A percentile compares a stretch with the other conserved stretches of the same genome.
Conservation (phyloP, 2,888 invertebrate species). For the Mechanitis mazaeus region DNA sequence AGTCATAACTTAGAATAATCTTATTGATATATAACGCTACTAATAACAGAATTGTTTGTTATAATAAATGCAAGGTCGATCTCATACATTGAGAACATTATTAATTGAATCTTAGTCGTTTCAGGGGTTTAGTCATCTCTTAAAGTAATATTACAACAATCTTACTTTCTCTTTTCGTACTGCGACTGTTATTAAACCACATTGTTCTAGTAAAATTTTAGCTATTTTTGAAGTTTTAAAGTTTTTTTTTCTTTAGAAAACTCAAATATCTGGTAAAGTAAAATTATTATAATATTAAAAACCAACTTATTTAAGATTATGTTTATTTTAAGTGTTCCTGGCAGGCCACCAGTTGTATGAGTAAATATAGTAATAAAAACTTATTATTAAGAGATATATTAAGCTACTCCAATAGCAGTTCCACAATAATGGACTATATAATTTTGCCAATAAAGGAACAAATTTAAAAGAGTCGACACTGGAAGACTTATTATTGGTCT, state of each 20-base stretch:
- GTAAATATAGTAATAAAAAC: neutral
- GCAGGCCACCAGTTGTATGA: neutral
- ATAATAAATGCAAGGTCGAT: conserved; percentile 19
- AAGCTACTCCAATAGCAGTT: neutral
- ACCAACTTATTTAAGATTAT: no score
- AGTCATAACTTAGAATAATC: conserved; percentile 44
- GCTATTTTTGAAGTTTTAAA: no score
- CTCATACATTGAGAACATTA: neutral
- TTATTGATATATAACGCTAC: conserved; percentile 34
- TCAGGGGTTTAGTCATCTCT: no score
- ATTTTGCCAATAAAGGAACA: neutral
- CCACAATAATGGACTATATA: neutral
- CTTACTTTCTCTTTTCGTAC: no score
- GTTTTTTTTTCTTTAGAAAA: no score
- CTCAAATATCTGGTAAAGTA: no score
- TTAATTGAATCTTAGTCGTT: neutral
- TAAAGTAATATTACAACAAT: no score
- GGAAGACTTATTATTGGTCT: conserved; percentile 30
- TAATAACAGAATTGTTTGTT: conserved; percentile 5
- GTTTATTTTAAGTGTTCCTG: no score
- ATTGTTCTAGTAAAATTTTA: no score
- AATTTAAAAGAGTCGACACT: conserved; percentile 18
- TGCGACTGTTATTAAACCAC: no score
- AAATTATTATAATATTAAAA: no score
- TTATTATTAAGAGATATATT: neutral